phyloP scores from a whole-genome alignment of 2,888 invertebrate species.

The Pseudococcus longispinus region DNA sequence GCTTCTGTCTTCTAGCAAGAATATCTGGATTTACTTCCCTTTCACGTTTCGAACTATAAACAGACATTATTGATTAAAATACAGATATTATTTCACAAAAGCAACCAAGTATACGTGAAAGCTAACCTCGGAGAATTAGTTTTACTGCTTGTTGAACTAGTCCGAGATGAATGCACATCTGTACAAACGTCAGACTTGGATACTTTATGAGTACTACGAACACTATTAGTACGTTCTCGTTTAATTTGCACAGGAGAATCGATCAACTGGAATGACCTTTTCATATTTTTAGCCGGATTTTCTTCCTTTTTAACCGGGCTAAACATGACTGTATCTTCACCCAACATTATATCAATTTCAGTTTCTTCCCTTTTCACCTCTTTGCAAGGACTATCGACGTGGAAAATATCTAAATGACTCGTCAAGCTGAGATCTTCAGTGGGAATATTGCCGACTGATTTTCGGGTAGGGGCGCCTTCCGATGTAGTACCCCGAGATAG shows the following conservation, averaged over 20 bases:
- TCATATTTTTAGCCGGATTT: conserved; percentile 43
- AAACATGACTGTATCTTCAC: conserved; percentile 53
- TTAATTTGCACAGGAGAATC: conserved; percentile 21
- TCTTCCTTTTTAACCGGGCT: conserved; percentile 43
- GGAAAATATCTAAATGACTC: conserved; percentile 57
- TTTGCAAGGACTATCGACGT: conserved; percentile 55
- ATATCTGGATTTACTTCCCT: conserved; percentile 75
- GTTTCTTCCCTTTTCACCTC: neutral
- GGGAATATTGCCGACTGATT: neutral
- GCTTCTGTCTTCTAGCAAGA: conserved; percentile 83
- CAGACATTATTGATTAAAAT: neutral
- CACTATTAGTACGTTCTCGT: conserved; percentile 8
- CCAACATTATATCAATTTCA: conserved; percentile 39
- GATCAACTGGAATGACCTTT: conserved; percentile 43
- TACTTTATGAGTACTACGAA: conserved; percentile 40
- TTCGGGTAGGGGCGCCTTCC: neutral
- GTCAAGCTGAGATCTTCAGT: conserved; percentile 57
- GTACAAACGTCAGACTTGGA: conserved; percentile 22
- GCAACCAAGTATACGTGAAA: neutral
- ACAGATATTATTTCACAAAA: neutral
- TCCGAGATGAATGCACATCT: conserved; percentile 39
- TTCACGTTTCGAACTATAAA: conserved; percentile 53
- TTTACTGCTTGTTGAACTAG: neutral
- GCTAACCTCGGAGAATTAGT: conserved; percentile 42
- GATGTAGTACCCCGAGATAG: neutral